Percentiles rank a stretch among this genome's conserved stretches.
phyloP scores from a whole-genome alignment of 2,888 invertebrate genomes.

The Catotricha subobsoleta region DNA sequence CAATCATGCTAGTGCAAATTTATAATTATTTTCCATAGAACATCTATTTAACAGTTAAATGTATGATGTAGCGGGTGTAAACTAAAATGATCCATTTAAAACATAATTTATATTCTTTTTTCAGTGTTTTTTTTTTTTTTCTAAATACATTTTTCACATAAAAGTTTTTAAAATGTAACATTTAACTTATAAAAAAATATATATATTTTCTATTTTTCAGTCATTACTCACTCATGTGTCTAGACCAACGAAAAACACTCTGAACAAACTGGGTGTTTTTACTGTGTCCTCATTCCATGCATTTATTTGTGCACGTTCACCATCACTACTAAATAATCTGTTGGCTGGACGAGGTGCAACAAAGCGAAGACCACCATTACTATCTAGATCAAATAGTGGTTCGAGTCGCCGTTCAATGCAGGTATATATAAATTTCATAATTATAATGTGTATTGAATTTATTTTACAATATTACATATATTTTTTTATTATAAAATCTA shows the following conservation, averaged over 20 bases:
- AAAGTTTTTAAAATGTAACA: too few species aligned
- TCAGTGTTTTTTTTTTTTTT: too few species aligned
- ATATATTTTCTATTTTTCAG: slow-evolving; percentile 40
- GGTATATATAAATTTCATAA: slow-evolving; percentile 29
- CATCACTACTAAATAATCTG: slow-evolving; percentile 78
- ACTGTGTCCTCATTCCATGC: slow-evolving; percentile 97
- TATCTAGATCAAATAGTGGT: slow-evolving; percentile 76
- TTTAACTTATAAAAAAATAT: too few species aligned
- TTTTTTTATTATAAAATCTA: neutral
- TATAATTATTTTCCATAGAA: too few species aligned
- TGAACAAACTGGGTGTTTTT: slow-evolving; percentile 91
- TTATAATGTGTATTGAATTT: neutral
- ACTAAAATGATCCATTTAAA: too few species aligned
- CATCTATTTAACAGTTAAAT: too few species aligned
- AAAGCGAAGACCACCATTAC: slow-evolving; percentile 72
- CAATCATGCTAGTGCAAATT: too few species aligned
- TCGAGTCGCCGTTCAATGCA: slow-evolving; percentile 76
- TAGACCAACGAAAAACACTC: slow-evolving; percentile 80
- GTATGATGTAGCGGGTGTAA: too few species aligned
- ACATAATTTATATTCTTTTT: too few species aligned
- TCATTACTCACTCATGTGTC: slow-evolving; percentile 89
- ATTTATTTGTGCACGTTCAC: slow-evolving; percentile 90
- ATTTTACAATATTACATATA: neutral
- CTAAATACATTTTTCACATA: too few species aligned
- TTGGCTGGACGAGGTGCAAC: slow-evolving; percentile 81